Base-by-base conservation (phyloP, 2,797 vertebrate genomes). In the Hephaestus fuliginosus region DNA sequence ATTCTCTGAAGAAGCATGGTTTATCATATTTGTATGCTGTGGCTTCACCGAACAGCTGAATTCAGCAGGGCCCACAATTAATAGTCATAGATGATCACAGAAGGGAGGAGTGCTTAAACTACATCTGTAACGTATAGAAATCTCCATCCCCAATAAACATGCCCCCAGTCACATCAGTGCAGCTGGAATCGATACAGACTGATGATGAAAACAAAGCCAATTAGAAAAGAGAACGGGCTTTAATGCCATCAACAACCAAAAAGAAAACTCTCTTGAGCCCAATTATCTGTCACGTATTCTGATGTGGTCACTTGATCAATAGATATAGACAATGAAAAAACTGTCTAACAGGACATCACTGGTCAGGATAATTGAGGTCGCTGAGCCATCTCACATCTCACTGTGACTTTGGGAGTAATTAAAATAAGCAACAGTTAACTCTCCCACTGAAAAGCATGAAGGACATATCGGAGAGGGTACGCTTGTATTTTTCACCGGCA, bases 351-450 rank as follows among this genome's bases (percentile, higher is more conserved):
- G 75, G 66, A 76, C 63, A 67, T 81, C 58, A 48, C 56, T 71
- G 73, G 67, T 63, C 52, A 17, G 70, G 72, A 72, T 88, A 88
- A 85, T 81, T 83, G 78, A 83, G 76, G 78, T 88, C 78, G 72
- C 6, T 48, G 72, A 83, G 80, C 60, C 63, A 62, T 78, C 53
- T 17, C 68, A 79, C 44, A 68, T 55, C 66, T 64, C 46, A 25
- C 44, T 39, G 74, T 41, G 62, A 66, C 70, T 77, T 74, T 71
- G 20, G 20, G 8, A 41, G n/a, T 46, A 76, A 79, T 57, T 8
- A 15, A 67, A 74, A 56, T 25, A 60, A 71, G 13, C 13, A 76
- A n/a, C 46, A 41, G 48, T 51, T 55, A 5, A 65, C 46, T 25
- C 51, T 48, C n/a, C 7, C 11, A 43, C 67, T 39, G 48, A 8